These are phyloP conservation scores for Tortricodes alternella DNA, from an alignment of 2,888 invertebrate species.

Conservation along the genomic window DNA sequence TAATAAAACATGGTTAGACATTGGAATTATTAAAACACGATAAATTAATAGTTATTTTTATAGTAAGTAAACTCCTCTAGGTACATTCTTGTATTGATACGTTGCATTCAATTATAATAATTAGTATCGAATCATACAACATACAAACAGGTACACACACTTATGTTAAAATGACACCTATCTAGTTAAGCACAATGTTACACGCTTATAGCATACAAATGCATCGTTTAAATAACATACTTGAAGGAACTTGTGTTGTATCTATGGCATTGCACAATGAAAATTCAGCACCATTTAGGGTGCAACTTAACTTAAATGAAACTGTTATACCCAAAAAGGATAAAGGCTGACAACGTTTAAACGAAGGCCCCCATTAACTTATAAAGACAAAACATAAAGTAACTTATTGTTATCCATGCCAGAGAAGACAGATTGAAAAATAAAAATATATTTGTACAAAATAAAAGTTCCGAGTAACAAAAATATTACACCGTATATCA, in stretches of 20 bases:
- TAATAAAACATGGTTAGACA: too few relatives aligned
- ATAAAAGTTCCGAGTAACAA: too few relatives aligned
- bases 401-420: too few relatives aligned
- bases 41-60: not conserved
- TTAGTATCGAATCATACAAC: not conserved
- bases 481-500: too few relatives aligned
- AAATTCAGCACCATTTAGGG: not conserved
- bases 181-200: not conserved
- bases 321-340: too few relatives aligned
- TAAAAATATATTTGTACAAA: too few relatives aligned
- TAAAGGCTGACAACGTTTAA: too few relatives aligned
- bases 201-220: constrained; percentile 16
- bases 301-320: too few relatives aligned
- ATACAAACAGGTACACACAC: not conserved
- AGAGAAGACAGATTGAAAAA: too few relatives aligned
- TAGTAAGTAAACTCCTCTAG: too few relatives aligned
- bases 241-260: constrained; percentile 25
- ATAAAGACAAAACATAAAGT: too few relatives aligned
- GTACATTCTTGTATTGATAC: not conserved
- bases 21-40: not conserved
- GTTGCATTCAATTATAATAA: not conserved
- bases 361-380: too few relatives aligned
- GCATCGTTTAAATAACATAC: constrained; percentile 17
- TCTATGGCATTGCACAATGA: constrained; percentile 21
- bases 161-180: not conserved